Evolutionary conservation across 1,140 invertebrate genomes (phyloP), one percentile per base, ranked within the genome.

Genomic region (Medauroidea extradentata): DNA sequence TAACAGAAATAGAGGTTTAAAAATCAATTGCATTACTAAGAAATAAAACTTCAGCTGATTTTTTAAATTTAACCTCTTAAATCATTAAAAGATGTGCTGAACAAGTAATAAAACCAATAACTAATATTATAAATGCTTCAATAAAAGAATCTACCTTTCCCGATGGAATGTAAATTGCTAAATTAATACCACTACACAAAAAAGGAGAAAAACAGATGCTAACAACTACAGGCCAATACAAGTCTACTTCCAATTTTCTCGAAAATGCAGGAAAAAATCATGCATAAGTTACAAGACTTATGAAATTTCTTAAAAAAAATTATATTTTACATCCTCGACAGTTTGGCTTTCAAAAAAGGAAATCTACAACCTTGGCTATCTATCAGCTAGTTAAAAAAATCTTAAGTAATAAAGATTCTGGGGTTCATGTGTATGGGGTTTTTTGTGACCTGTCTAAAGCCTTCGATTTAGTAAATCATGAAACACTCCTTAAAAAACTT

Each of bases 401-500:
- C 13, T 50, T 62, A 42, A 34, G 60, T 46, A 38, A 7, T 8
- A 19, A 65, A 23, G 63, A 67, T 53, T 48, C 63, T 14, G 49
- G 60, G 29, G 51, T 62, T n/a, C 46, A 51, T 44, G 57, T 59
- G 11, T 13, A 59, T 9, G 57, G 42, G 13, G 46, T 71, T 21
- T 68, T 71, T 55, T 46, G 71, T 0, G 67, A 73, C 46, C 57
- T 73, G 34, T 62, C 55, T 23, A 69, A 68, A 21, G 70, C 71
- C 1, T 73, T 72, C 48, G 69, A 73, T 43, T 62, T 65, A 38
- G 65, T 71, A 16, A 60, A 66, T 59, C 64, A 64, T 34, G 46
- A 65, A 21, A 42, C 44, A 49, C 42, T 71, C n/a, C 27, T 70
- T 14, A 42, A 44, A n/a, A 67, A 65, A 64, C 23, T 71, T 38